Conservation (phyloP, 2,797 vertebrate genomes). For the Amniataba percoides region DNA sequence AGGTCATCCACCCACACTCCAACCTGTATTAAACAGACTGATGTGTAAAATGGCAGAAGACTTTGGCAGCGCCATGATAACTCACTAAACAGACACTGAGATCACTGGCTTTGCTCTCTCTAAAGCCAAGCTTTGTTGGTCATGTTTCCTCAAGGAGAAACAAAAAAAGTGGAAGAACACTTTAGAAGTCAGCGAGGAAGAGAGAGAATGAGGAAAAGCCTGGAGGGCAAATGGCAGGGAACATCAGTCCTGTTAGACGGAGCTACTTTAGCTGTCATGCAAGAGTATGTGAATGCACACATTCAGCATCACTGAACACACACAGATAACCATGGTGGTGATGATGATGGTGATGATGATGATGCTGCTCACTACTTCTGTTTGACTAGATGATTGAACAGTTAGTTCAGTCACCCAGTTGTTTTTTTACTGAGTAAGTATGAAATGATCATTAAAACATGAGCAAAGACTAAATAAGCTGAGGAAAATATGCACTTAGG, state of each 20-base stretch:
- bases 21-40: conserved; percentile 39
- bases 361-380: conserved; percentile 43
- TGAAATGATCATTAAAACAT: neutral
- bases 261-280: conserved; percentile 87
- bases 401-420: conserved; percentile 7
- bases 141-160: conserved; percentile 81
- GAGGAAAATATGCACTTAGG: neutral
- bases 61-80: conserved; percentile 38
- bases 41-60: conserved; percentile 30
- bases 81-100: conserved; percentile 80
- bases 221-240: conserved; percentile 85
- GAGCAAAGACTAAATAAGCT: neutral
- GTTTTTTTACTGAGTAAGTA: conserved; percentile 7
- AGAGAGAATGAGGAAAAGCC: conserved; percentile 83
- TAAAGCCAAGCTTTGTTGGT: conserved; percentile 83
- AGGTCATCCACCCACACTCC: conserved; percentile 7
- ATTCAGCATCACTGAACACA: conserved; percentile 80
- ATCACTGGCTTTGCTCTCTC: conserved; percentile 85
- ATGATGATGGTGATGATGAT: conserved; percentile 43
- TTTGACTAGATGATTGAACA: conserved; percentile 29
- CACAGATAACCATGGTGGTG: conserved; percentile 57
- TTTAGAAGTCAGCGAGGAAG: conserved; percentile 88
- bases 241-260: conserved; percentile 85
- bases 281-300: conserved; percentile 72
- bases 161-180: conserved; percentile 73